Base-by-base conservation (phyloP, 2,113 vertebrate genomes). In the Pampusana beccarii region DNA sequence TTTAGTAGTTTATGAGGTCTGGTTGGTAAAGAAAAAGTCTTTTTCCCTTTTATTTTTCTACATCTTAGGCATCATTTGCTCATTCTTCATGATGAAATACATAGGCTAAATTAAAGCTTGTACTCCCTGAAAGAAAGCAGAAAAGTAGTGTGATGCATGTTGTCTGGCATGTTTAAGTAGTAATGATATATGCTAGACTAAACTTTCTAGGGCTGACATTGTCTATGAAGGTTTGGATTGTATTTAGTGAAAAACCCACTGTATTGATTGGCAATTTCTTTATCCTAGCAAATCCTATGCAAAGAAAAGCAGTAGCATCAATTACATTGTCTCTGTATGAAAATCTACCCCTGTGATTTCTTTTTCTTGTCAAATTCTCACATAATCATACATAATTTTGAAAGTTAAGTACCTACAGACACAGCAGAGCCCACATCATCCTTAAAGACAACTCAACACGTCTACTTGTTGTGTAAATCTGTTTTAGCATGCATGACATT, bases 331-430 rank as follows among this genome's bases (percentile, higher is more conserved):
- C 1, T 23, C 13, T n/a, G 25, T 46, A 24, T 62, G 11, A 38
- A 3, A 79, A 50, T 51, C 56, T 16, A 1, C 3, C 5, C 33
- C 0, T 2, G 3, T 61, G 12, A 46, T 19, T 46, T 46, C 21
- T 21, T 66, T 73, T 33, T 13, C 7, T 44, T 66, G 31, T 44
- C 1, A 65, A 83, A 42, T 4, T 57, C 28, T 80, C 12, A 25
- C 11, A 33, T 33, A 44, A 60, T 73, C 31, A 21, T 15, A 28
- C 0, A 16, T 26, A 16, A 29, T 50, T 75, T 60, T 69, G 33
- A 69, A 84, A 65, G 6, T 31, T 42, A 46, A 80, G 6, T n/a
- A 79, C 23, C 38, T 17, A 82, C 12, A 85, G 42, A 58, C 7
- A 44, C 11, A 61, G 10, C 9, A 62, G 9, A 71, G 7, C 2